Conservation (phyloP, 1,140 invertebrate genomes). For the Phocides pigmalion region DNA sequence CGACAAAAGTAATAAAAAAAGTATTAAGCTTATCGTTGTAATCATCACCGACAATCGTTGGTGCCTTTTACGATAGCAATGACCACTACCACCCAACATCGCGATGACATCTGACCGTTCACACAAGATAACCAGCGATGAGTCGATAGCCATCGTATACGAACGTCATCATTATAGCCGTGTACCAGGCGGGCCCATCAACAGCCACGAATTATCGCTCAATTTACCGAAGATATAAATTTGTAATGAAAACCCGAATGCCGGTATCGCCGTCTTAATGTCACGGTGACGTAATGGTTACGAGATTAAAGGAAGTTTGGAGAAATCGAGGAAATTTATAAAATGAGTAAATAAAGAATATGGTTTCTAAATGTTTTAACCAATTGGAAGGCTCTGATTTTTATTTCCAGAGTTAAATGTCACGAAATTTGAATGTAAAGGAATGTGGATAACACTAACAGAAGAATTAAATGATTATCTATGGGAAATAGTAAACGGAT, state of each 20-base stretch:
- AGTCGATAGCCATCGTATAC: constrained; percentile 58
- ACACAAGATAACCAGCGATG: constrained; percentile 50
- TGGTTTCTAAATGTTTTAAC: too few species aligned
- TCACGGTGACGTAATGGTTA: constrained; percentile 7
- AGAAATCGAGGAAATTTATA: not conserved
- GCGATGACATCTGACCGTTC: constrained; percentile 39
- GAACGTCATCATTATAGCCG: constrained; percentile 64
- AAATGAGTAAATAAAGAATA: not conserved
- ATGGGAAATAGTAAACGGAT: too few species aligned
- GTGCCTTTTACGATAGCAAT: constrained; percentile 10
- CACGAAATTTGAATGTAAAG: too few species aligned
- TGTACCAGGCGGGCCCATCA: constrained; percentile 56
- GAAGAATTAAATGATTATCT: too few species aligned
- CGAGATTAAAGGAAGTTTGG: not conserved
- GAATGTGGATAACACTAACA: too few species aligned
- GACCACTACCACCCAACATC: constrained; percentile 11
- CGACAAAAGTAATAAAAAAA: not conserved
- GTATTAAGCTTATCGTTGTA: not conserved
- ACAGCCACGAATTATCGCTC: constrained; percentile 67
- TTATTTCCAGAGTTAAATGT: too few species aligned
- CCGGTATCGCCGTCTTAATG: constrained; percentile 10
- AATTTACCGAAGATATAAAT: constrained; percentile 70
- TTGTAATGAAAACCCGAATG: constrained; percentile 60
- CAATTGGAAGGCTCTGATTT: too few species aligned
- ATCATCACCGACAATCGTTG: not conserved